Evolutionary conservation across 2,113 vertebrate species (phyloP), one percentile per base, ranked within the genome.

Genomic region (Hucho hucho): DNA sequence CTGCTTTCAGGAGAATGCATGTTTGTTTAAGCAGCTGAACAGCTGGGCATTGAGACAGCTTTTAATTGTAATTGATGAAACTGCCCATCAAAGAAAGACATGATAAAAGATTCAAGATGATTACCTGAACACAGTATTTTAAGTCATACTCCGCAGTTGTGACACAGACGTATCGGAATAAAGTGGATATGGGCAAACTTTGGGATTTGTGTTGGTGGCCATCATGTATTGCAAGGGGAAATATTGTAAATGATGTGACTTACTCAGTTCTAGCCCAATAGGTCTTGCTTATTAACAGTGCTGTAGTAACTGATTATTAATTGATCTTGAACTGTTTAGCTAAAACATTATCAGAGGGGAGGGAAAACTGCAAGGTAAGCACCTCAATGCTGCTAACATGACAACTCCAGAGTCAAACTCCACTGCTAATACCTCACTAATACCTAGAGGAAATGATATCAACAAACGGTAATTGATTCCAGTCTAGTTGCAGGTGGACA

Each of bases 381-480:
- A 22, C 13, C n/a, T n/a, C 58, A 7, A 4, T 11, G n/a, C 24
- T n/a, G n/a, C 7, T 22, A 61, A 61, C 58, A 53, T 61, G 58
- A 32, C 32, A 32, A 32, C 32, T 6, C 6, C 32, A 61, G 6
- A 24, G n/a, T 22, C 14, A 53, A 14, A 53, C 12, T 53, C 49
- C 12, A 53, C 13, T 18, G 16, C 49, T 53, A 53, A 53, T 16
- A 53, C 49, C 49, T 47, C 37, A 16, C 7, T 87, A 89, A 88
- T 84, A 86, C 80, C 84, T 86, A 49, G 32, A 32, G 88, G 83
- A 92, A 92, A 91, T 88, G 83, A 77, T 80, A 85, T 85, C 84
- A 87, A 95, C 94, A 94, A 92, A 93, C 95, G 91, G 93, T 96
- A 97, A 97, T 96, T 96, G 95, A 97, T 96, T 96, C 95, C 95